Conservation (phyloP, 1,140 invertebrate species). For the Metaphire vulgaris region DNA sequence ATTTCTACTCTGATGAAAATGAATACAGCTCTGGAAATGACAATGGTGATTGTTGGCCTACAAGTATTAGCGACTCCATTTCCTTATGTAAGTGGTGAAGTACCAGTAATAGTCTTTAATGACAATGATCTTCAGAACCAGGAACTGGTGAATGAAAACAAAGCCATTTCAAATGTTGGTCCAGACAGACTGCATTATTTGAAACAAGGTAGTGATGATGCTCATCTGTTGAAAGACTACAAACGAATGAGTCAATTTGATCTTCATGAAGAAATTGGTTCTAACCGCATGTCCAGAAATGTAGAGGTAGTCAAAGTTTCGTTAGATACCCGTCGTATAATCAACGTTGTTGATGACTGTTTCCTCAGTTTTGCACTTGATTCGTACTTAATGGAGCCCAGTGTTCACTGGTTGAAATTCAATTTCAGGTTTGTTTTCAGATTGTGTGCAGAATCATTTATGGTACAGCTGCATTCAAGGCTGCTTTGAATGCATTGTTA, state of each 20-base stretch:
- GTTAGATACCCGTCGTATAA: not conserved
- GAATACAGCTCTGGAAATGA: not conserved
- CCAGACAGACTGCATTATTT: not conserved
- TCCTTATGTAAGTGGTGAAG: not conserved
- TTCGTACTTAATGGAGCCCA: slow-evolving; percentile 6
- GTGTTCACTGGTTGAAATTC: slow-evolving; percentile 19
- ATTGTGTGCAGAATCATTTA: too few species aligned
- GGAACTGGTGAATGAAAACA: not conserved
- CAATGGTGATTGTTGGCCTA: not conserved
- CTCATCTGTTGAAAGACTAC: too few species aligned
- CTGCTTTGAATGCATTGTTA: not conserved
- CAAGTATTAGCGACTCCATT: not conserved
- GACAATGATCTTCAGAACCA: not conserved
- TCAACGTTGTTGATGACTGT: slow-evolving; percentile 10
- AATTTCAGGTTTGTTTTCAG: slow-evolving; percentile 18
- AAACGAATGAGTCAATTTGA: not conserved
- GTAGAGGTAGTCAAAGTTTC: not conserved
- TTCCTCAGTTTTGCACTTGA: slow-evolving; percentile 13
- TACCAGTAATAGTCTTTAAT: not conserved
- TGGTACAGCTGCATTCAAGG: not conserved
- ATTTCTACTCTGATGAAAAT: not conserved
- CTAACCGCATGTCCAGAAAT: not conserved
- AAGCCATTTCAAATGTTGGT: not conserved
- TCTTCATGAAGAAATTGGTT: not conserved
- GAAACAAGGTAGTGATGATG: not conserved